These are phyloP conservation scores for Drosophila anceps DNA, from an alignment of 2,888 invertebrate species.

Conservation along the genomic window DNA sequence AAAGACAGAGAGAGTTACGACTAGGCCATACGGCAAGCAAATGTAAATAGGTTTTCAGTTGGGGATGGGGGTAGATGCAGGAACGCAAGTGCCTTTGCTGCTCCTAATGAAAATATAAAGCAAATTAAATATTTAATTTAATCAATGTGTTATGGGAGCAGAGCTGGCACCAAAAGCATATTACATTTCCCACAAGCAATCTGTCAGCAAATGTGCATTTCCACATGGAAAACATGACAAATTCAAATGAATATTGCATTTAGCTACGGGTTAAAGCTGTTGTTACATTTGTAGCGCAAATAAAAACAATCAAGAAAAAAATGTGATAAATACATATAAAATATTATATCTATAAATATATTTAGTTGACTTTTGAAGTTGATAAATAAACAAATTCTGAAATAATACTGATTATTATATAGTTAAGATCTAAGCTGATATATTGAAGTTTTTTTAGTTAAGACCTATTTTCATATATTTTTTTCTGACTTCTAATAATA, in stretches of 20 bases:
- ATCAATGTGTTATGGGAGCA: conserved; percentile 41
- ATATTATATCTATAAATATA: neutral
- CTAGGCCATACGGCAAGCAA: conserved; percentile 43
- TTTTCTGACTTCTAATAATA: no score
- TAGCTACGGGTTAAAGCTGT: neutral
- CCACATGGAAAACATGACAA: conserved; percentile 19
- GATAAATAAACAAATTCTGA: no score
- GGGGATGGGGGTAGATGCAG: neutral
- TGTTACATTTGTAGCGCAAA: neutral
- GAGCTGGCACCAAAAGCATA: conserved; percentile 6
- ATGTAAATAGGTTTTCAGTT: conserved; percentile 41
- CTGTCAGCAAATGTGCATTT: conserved; percentile 20
- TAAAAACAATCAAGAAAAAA: neutral
- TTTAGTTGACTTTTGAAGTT: no score
- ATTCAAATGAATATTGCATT: neutral
- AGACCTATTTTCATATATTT: no score
- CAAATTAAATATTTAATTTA: conserved; percentile 66
- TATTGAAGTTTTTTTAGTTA: no score
- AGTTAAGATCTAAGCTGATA: no score
- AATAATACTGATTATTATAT: no score
- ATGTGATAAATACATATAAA: neutral
- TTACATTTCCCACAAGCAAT: conserved; percentile 39
- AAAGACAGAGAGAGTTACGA: neutral
- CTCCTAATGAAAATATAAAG: conserved; percentile 58
- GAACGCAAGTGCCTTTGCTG: conserved; percentile 28